These are phyloP conservation scores for Botia kubotai DNA, from an alignment of 2,797 vertebrate species.

Conservation along the genomic window DNA sequence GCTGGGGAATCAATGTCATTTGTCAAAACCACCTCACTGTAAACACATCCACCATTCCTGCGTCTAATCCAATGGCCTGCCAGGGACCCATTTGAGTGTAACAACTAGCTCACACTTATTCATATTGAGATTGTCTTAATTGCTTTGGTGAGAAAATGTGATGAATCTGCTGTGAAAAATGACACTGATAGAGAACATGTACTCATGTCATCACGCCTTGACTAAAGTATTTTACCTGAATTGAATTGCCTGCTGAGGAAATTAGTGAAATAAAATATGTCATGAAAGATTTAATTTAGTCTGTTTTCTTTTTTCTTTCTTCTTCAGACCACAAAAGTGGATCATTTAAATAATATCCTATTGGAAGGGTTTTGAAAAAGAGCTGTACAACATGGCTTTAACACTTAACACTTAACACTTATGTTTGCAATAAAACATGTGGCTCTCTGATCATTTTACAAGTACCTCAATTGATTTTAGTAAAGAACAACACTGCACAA, in stretches of 20 bases:
- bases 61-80: too few species aligned
- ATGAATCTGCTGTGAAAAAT: not conserved
- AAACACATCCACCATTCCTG: constrained; percentile 18
- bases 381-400: too few species aligned
- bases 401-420: too few species aligned
- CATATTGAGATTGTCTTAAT: not conserved
- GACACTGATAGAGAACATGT: not conserved
- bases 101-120: constrained; percentile 4
- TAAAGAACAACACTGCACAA: too few species aligned
- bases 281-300: not conserved
- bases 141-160: not conserved
- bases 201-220: not conserved
- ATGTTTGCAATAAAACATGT: too few species aligned
- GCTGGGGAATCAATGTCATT: constrained; percentile 32
- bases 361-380: too few species aligned
- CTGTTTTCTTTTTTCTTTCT: too few species aligned
- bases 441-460: too few species aligned
- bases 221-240: not conserved
- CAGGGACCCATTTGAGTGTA: too few species aligned
- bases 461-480: too few species aligned
- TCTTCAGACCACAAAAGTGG: too few species aligned
- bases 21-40: constrained; percentile 43
- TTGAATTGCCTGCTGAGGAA: not conserved
- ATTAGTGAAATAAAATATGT: not conserved
- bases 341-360: too few species aligned